Evolutionary conservation across 2,888 invertebrate genomes (phyloP), one percentile per base, ranked within the genome.

Genomic region (Amblyteles armatorius): DNA sequence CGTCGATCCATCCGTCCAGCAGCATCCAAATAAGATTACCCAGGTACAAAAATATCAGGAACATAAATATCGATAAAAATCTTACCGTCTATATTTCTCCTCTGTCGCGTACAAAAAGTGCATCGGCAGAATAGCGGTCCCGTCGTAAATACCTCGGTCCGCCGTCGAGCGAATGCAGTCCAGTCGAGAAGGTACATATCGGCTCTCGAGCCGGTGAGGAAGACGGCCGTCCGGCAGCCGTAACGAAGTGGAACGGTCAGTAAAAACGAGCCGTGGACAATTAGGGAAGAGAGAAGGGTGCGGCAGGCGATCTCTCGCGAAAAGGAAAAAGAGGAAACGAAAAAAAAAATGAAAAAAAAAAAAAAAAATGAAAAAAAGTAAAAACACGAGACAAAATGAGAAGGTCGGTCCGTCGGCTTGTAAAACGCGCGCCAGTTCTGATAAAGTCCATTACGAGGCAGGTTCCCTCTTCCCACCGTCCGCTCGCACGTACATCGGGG

Each of bases 231-330:
- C 65, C 81, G 82, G 73, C 82, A 88, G 88, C 88, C 90, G 89
- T 90, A 88, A 90, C 91, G 88, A 90, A 91, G 89, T 89, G 90
- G 90, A 90, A 90, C 89, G 90, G 88, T 88, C 88, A 55, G 91
- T 91, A 91, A 91, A 91, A 91, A 90, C 90, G 89, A 89, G 90
- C 89, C 89, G 89, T 89, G 89, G 91, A 91, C 91, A 91, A 91
- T 91, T 91, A 90, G 89, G 89, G 82, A 85, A 65, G 80, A 73
- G 67, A 72, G 76, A 72, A 71, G 72, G 48, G 82, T 67, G 78
- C 68, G 65, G 69, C 60, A 71, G 69, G 69, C 63, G 22, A 74
- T 50, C 29, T 57, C 3, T 26, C 63, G 78, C 82, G 71, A 80
- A 82, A 74, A 29, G 0, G 3, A 29, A 29, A 29, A 29, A 29